Percentiles rank a stretch among this genome's conserved stretches.
Evolutionary conservation across 2,888 invertebrate genomes (phyloP).

Genomic region (Linyphia triangularis): DNA sequence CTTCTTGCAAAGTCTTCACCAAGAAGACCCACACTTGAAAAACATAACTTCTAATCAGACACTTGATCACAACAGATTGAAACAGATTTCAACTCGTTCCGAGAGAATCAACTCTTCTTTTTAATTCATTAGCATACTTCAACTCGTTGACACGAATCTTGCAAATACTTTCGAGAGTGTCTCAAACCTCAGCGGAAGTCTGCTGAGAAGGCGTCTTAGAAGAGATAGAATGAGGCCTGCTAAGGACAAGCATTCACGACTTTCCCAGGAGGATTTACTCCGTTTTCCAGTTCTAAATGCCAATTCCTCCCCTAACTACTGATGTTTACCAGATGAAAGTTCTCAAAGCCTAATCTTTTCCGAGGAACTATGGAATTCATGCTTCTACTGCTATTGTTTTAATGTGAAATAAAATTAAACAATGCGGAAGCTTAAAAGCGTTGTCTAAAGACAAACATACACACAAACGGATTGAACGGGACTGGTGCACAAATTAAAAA

Average conservation of each 20-base stretch:
- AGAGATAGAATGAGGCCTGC: not conserved
- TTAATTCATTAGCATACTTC: conserved; percentile 59
- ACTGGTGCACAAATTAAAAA: not conserved
- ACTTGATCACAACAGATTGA: not conserved
- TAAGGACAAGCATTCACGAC: conserved; percentile 17
- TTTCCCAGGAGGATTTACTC: conserved; percentile 24
- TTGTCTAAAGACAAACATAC: not conserved
- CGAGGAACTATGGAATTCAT: not conserved
- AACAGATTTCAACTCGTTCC: not conserved
- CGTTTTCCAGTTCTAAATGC: not conserved
- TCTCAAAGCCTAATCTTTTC: conserved; percentile 20
- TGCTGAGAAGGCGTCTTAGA: not conserved
- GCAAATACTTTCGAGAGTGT: not conserved
- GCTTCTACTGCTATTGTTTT: not conserved
- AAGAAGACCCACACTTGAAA: not conserved
- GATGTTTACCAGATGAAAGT: not conserved
- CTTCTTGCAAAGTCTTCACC: too few relatives aligned
- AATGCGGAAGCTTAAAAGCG: not conserved
- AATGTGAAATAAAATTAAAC: not conserved
- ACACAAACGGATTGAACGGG: not conserved
- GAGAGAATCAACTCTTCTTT: conserved; percentile 10
- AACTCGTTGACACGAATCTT: conserved; percentile 44
- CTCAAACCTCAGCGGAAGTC: conserved; percentile 41
- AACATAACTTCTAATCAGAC: too few relatives aligned
- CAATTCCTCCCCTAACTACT: conserved; percentile 17